Percentiles rank a stretch among this genome's conserved stretches.
Evolutionary conservation across 2,113 vertebrate genomes (phyloP).

Genomic region (rat (Rattus norvegicus)): GRCr8 NC_086026.1:70871001-70871500

Average conservation of each 20-base stretch:
- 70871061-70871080: not conserved
- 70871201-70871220: not conserved
- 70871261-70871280: slow-evolving; percentile 76
- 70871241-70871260: slow-evolving; percentile 34
- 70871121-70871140: not conserved
- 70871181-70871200: not conserved
- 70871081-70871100: not conserved
- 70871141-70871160: not conserved
- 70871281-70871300: slow-evolving; percentile 90
- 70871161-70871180: not conserved
- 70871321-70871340: slow-evolving; percentile 97
- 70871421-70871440: slow-evolving; percentile 99
- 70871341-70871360: slow-evolving; percentile 94
- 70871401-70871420: slow-evolving; percentile 99
- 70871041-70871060: not conserved
- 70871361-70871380: slow-evolving; percentile 97
- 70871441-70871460: slow-evolving; percentile 97
- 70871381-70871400: slow-evolving; percentile 99
- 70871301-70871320: slow-evolving; percentile 92
- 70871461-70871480: slow-evolving; percentile 97
- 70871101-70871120: not conserved
- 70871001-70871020: not conserved
- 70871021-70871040: not conserved
- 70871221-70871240: not conserved
- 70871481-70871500: slow-evolving; percentile 99